Percentiles rank a stretch among this genome's conserved stretches.
Conservation (phyloP, 37 sponge, comb jelly and placozoan species). For the Geodia barretti region DNA sequence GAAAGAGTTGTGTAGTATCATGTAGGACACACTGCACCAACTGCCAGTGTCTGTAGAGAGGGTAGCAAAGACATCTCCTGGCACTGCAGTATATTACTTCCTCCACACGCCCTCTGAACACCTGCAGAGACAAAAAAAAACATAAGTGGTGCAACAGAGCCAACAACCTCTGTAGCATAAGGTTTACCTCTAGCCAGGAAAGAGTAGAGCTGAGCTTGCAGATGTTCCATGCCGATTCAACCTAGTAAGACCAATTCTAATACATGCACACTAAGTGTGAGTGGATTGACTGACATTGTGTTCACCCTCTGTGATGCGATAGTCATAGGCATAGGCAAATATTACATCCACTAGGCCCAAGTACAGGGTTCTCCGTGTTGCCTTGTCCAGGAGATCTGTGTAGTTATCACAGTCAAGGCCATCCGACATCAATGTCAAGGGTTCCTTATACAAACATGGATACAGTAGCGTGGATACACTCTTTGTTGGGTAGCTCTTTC, state of each 20-base stretch:
- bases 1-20: conserved; percentile 72
- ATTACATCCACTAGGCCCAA: conserved; percentile 90
- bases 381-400: conserved; percentile 73
- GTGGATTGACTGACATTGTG: conserved; percentile 55
- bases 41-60: conserved; percentile 85
- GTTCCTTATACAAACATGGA: background rate
- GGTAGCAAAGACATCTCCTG: conserved; percentile 82
- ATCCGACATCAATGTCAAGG: background rate
- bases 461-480: conserved; percentile 75
- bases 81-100: conserved; percentile 67
- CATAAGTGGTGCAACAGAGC: too few relatives aligned
- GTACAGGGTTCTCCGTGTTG: conserved; percentile 27
- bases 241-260: conserved; percentile 29
- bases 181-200: conserved; percentile 79
- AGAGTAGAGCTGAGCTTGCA: conserved; percentile 84
- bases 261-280: background rate
- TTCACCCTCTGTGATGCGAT: conserved; percentile 86
- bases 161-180: too few relatives aligned
- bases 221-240: conserved; percentile 92
- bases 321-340: conserved; percentile 86
- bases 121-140: conserved; percentile 23
- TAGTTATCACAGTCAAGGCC: conserved; percentile 34
- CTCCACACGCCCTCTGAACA: conserved; percentile 37
- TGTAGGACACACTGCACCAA: conserved; percentile 60
- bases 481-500: conserved; percentile 83